These are phyloP conservation scores for Danio aesculapii DNA, from an alignment of 2,797 vertebrate genomes.

Conservation along the genomic window DNA sequence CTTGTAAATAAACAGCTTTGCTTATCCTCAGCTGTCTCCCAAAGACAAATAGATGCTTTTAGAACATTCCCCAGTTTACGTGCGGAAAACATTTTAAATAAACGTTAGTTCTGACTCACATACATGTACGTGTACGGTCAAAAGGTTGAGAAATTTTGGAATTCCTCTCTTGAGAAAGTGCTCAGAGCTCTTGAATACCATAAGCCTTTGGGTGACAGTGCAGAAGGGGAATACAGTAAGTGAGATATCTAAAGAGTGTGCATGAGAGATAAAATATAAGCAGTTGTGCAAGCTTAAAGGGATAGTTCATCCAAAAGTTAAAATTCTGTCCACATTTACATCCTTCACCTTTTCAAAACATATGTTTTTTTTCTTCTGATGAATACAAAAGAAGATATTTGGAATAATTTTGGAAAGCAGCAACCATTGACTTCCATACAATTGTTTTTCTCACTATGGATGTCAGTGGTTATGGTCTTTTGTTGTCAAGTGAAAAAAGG, in stretches of 20 bases:
- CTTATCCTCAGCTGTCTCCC: constrained; percentile 61
- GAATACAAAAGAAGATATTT: too few relatives aligned
- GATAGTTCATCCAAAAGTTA: too few relatives aligned
- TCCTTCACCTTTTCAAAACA: too few relatives aligned
- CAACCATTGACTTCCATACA: too few relatives aligned
- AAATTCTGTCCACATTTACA: too few relatives aligned
- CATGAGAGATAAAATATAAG: constrained; percentile 25
- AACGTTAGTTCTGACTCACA: constrained; percentile 21
- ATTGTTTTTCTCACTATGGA: too few relatives aligned
- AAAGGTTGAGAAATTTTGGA: constrained; percentile 40
- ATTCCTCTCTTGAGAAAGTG: constrained; percentile 26
- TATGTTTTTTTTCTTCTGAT: too few relatives aligned
- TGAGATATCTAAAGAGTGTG: constrained; percentile 46
- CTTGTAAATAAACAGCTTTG: constrained; percentile 67
- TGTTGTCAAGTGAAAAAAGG: too few relatives aligned
- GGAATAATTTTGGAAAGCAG: too few relatives aligned
- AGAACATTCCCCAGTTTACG: constrained; percentile 51
- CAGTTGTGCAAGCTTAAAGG: background rate
- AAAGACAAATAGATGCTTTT: constrained; percentile 70
- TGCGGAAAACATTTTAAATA: constrained; percentile 41
- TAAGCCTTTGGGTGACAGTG: constrained; percentile 16
- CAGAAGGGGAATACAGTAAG: constrained; percentile 52
- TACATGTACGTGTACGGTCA: constrained; percentile 6
- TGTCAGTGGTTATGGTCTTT: too few relatives aligned
- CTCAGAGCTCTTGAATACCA: background rate